Evolutionary conservation across 2,888 invertebrate genomes (phyloP), one percentile per base, ranked within the genome.

Genomic region (Argynnis bischoffii): DNA sequence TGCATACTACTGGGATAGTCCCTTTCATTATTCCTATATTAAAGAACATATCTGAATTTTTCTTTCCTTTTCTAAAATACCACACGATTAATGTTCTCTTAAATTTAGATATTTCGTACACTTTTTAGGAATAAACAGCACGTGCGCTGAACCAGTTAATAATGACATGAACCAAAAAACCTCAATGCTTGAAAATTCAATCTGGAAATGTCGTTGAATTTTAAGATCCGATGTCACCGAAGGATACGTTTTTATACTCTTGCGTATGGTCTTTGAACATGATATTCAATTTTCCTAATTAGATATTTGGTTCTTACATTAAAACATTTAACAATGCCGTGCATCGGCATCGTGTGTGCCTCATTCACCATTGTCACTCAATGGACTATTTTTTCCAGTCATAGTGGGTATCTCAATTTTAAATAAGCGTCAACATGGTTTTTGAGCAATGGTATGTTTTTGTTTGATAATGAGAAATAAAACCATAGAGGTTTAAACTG

Each of bases 231-330:
- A 69, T 67, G 64, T 56, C 63, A 55, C 64, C 50, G 35, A 31
- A 64, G 66, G 21, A 67, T 56, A 47, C 18, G 57, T 63, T 64
- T 66, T 71, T 69, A 51, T 61, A n/a, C 4, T 51, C 63, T 41
- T 51, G 46, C 63, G 56, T 55, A 56, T 56, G 55, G 63, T 54
- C 64, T 67, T 66, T 66, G 69, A 59, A 47, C 65, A 68, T 76
- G 74, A 79, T 79, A 77, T 75, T 79, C 76, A 66, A 76, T 77
- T 76, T 76, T 77, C 72, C 76, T 82, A 79, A 84, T 84, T 82
- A 77, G 78, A 75, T 72, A 69, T 74, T 76, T 74, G 71, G 72
- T 75, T 74, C 76, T 71, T 74, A 67, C 69, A 73, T 72, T 70
- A 63, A 70, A 72, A 66, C 67, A 70, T 73, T 72, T 61, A 72